Evolutionary conservation across 1,140 invertebrate genomes (phyloP).

Genomic region (Tyrophagus putrescentiae): DNA sequence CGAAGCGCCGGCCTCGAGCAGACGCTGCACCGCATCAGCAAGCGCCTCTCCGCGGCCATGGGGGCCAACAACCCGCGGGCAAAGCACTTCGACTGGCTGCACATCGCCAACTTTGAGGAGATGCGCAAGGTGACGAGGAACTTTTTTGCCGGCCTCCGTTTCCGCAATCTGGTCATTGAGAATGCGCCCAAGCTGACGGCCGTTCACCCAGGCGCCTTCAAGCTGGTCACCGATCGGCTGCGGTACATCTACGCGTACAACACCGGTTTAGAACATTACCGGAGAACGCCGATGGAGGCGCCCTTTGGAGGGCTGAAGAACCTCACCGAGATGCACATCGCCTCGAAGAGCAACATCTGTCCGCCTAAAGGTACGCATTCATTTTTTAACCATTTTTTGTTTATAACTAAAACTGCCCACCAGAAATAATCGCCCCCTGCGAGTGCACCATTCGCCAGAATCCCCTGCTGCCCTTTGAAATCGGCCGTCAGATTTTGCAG

Average conservation of each 20-base stretch:
- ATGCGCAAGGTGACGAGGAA: background rate
- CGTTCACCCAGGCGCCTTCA: constrained; percentile 6
- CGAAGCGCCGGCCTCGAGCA: constrained; percentile 1
- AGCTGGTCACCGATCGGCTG: background rate
- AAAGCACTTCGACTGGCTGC: constrained; percentile 14
- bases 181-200: constrained; percentile 1
- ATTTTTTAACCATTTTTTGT: background rate
- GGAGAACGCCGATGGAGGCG: background rate
- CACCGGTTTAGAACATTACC: background rate
- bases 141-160: constrained; percentile 12
- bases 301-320: constrained; percentile 1
- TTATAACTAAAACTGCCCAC: background rate
- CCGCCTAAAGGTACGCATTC: constrained; percentile 4
- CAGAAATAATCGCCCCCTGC: constrained; percentile 12
- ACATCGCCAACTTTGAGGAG: background rate
- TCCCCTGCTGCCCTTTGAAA: constrained; percentile 1
- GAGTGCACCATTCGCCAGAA: background rate
- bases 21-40: background rate
- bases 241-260: constrained; percentile 14
- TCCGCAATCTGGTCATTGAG: constrained; percentile 11
- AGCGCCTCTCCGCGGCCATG: background rate
- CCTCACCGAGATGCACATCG: constrained; percentile 3
- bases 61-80: too few species aligned
- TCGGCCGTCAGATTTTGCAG: constrained; percentile 1
- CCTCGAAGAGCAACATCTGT: constrained; percentile 2